phyloP scores from a whole-genome alignment of 1,140 invertebrate species.

The Drosophila ambigua region DNA sequence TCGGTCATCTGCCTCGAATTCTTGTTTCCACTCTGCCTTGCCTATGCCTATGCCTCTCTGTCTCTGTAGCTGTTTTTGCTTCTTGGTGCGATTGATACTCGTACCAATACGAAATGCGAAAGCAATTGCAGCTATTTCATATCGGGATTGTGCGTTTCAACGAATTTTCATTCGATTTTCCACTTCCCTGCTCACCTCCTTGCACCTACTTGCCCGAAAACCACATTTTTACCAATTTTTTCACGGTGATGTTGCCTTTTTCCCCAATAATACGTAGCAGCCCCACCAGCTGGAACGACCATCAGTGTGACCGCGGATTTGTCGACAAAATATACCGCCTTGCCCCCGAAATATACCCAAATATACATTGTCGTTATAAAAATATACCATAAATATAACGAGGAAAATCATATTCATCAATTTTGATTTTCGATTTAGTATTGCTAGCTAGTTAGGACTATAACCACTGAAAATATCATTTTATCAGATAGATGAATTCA shows the following conservation, averaged over 20 bases:
- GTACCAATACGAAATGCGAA: constrained; percentile 59
- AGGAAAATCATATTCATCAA: no score
- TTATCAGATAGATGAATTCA: no score
- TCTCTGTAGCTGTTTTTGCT: constrained; percentile 11
- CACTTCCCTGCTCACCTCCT: constrained; percentile 32
- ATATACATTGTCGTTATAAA: no score
- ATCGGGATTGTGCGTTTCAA: constrained; percentile 11
- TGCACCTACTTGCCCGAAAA: constrained; percentile 43
- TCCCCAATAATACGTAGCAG: constrained; percentile 20
- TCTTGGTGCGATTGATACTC: constrained; percentile 4
- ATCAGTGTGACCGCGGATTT: constrained; percentile 15
- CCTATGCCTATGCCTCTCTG: constrained; percentile 8
- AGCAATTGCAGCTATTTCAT: constrained; percentile 37
- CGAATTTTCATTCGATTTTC: constrained; percentile 18
- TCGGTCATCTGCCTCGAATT: constrained; percentile 52
- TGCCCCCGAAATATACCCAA: no score
- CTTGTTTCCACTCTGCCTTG: constrained; percentile 16
- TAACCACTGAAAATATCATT: no score
- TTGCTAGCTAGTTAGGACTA: no score
- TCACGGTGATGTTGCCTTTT: constrained; percentile 50
- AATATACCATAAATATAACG: no score
- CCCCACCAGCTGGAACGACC: constrained; percentile 2
- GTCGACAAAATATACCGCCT: no score
- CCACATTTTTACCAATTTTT: constrained; percentile 68
- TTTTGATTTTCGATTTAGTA: no score